Base-by-base conservation (phyloP, 2,888 invertebrate genomes). In the Neoaliturus tenellus region DNA sequence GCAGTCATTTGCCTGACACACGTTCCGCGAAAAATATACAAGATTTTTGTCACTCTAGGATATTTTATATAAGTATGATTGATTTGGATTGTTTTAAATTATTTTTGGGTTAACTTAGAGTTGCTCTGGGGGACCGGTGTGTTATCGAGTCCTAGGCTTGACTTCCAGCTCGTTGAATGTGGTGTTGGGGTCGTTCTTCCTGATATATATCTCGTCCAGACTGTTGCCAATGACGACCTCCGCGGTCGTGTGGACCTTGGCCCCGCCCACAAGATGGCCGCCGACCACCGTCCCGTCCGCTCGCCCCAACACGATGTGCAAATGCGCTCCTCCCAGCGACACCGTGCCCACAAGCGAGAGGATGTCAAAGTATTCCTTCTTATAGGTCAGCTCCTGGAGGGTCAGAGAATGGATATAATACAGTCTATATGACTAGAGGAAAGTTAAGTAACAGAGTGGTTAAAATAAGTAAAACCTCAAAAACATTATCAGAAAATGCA, bases 331-430 rank as follows among this genome's bases (percentile, higher is more conserved):
- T 25, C 85, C 87, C 80, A 84, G 78, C 14, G 89, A 89, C 31
- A 91, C 80, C 2, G 91, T 91, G 6, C 91, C 91, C 39, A 90
- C 90, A 44, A 91, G 87, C 2, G 91, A 91, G 4, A 90, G 89
- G 69, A 91, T 91, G 85, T 91, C 91, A 87, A 89, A 89, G 58
- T 87, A 88, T 28, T 89, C 89, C 17, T 55, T 78, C 48, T 12
- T 75, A 35, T 69, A 69, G 4, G 69, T 69, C 39, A 69, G 12
- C 69, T 69, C 69, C 69, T 69, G 39, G n/a, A n/a, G n/a, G n/a
- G n/a, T n/a, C n/a, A n/a, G n/a, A n/a, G n/a, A n/a, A n/a, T n/a
- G n/a, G n/a, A n/a, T n/a, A n/a, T n/a, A n/a, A n/a, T n/a, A n/a
- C n/a, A 55, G n/a, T 14, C n/a, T 55, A 6, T 14, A 6, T 6